A percentile compares a stretch with the other conserved stretches of the same genome.
phyloP scores from a whole-genome alignment of 2,113 vertebrate species.

The Clupea harengus region DNA sequence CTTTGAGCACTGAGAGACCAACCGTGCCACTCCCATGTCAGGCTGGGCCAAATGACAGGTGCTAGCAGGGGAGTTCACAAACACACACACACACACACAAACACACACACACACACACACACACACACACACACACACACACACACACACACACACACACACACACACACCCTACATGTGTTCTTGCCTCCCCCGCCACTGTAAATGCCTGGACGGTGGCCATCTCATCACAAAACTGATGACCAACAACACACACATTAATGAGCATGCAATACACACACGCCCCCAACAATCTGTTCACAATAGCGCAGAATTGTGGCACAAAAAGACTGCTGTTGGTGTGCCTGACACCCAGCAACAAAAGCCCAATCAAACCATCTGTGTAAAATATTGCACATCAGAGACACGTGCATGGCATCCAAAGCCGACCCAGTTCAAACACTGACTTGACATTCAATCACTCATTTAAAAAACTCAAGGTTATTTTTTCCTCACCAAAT shows the following conservation, averaged over 20 bases:
- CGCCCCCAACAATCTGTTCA: neutral
- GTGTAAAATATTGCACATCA: neutral
- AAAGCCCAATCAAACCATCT: constrained; percentile 6
- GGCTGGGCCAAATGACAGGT: constrained; percentile 20
- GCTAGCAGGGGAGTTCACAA: constrained; percentile 1
- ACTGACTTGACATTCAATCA: neutral
- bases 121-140: constrained; percentile 7
- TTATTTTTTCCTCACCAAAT: neutral
- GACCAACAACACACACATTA: constrained; percentile 1
- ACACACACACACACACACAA: neutral
- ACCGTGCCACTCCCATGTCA: constrained; percentile 18
- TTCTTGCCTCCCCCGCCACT: neutral
- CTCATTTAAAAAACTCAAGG: neutral
- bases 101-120: neutral
- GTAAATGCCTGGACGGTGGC: neutral
- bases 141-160: neutral
- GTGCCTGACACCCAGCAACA: neutral
- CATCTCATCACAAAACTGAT: constrained; percentile 2
- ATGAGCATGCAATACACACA: constrained; percentile 1
- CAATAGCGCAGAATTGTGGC: neutral
- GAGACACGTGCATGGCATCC: neutral
- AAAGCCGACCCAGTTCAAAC: neutral
- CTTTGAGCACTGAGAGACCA: constrained; percentile 3
- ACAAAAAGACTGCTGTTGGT: neutral
- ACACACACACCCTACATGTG: neutral